Evolutionary conservation across 2,113 vertebrate species (phyloP).

Genomic region (Herpetotheres cachinnans): DNA sequence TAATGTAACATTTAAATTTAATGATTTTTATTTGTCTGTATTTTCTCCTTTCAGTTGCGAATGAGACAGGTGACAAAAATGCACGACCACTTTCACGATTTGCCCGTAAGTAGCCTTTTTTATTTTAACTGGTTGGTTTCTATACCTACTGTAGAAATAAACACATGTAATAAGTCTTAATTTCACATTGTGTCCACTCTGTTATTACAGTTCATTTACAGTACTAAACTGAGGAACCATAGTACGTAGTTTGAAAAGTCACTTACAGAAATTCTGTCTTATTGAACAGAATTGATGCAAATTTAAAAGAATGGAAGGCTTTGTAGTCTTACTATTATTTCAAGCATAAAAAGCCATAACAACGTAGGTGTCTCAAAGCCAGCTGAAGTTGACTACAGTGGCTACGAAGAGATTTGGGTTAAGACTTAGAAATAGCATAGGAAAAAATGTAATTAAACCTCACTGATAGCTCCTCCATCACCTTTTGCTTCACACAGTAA

Average conservation of each 20-base stretch:
- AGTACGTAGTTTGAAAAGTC: neutral
- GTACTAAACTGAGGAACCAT: neutral
- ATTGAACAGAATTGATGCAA: neutral
- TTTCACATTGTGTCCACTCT: neutral
- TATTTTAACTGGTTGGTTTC: neutral
- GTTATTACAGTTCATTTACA: neutral
- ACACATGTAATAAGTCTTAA: neutral
- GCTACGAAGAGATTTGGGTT: neutral
- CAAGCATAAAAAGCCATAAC: neutral
- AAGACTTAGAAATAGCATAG: neutral
- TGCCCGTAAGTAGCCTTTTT: conserved; percentile 80
- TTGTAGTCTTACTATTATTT: neutral
- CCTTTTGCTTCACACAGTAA: neutral
- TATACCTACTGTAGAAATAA: neutral
- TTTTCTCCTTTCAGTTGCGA: conserved; percentile 82
- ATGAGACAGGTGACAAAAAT: conserved; percentile 86
- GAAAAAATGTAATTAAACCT: neutral
- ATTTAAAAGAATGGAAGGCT: neutral
- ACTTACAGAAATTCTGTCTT: neutral
- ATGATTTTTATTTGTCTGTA: neutral
- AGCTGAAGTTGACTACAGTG: neutral
- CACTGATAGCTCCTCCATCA: neutral
- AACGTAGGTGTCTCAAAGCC: neutral
- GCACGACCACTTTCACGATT: conserved; percentile 82
- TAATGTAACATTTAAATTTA: neutral